Percentiles rank a stretch among this genome's conserved stretches.
These are phyloP conservation scores for Calephelis perditalis DNA, from an alignment of 2,888 invertebrate species.

Conservation along the genomic window DNA sequence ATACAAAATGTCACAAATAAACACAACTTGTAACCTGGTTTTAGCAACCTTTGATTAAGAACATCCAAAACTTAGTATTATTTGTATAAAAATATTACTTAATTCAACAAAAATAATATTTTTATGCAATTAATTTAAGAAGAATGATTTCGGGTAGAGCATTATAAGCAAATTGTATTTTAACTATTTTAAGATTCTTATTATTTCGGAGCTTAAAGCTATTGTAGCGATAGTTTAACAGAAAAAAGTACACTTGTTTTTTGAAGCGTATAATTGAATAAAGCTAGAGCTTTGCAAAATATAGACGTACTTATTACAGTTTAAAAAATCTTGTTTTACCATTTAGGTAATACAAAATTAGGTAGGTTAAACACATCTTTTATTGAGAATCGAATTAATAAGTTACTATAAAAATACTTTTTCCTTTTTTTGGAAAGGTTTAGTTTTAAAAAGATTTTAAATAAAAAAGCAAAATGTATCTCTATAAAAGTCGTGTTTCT, in stretches of 20 bases:
- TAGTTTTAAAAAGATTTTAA: not conserved
- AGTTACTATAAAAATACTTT: too few relatives aligned
- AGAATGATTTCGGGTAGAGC: constrained; percentile 38
- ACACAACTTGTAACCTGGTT: too few relatives aligned
- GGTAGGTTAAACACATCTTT: not conserved
- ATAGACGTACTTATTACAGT: not conserved
- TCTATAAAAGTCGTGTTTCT: too few relatives aligned
- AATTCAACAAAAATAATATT: not conserved
- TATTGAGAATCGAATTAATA: not conserved
- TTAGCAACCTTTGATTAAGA: not conserved
- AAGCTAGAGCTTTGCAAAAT: too few relatives aligned
- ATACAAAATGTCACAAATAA: too few relatives aligned
- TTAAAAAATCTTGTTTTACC: not conserved
- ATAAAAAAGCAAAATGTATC: not conserved
- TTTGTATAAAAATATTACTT: not conserved
- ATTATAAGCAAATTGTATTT: constrained; percentile 35
- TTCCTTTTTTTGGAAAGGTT: too few relatives aligned
- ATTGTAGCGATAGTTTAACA: not conserved
- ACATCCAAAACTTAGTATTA: not conserved
- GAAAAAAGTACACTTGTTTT: not conserved
- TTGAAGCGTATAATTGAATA: not conserved
- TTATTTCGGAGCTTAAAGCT: not conserved
- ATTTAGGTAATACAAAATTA: not conserved
- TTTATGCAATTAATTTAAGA: constrained; percentile 16
- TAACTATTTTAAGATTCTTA: not conserved